Base-by-base conservation (phyloP, 1,140 invertebrate species). In the Drosophila truncata region DNA sequence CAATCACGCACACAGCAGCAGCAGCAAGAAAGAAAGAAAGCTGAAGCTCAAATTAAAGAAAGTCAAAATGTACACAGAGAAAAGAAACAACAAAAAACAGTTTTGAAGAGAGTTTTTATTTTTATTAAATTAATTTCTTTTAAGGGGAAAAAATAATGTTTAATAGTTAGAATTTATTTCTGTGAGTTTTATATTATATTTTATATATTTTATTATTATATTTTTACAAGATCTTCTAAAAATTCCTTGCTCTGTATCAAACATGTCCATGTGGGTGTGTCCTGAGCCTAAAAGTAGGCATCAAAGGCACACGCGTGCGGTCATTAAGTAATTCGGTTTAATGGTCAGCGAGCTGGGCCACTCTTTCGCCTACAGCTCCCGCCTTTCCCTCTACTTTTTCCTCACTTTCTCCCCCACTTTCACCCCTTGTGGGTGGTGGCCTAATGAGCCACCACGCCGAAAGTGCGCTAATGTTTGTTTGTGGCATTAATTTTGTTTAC, bases 401-500 rank as follows among this genome's bases (percentile, higher is more conserved):
- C 49, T 16, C 23, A 10, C 8, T 54, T 35, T 35, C 16, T 25
- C 9, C 29, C 13, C 18, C 33, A 9, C 10, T 39, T 60, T 60
- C 55, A 52, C 54, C 60, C 41, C 39, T 75, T 65, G 60, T 66
- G 52, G 41, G 41, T 18, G 41, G 42, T 16, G 50, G 72, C 77
- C 81, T 88, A 90, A 88, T 88, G 84, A 88, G 85, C 73, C 85
- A 74, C 73, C 84, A 65, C 65, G 73, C 69, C 69, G 72, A 88
- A 90, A 84, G 73, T 88, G 84, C 81, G 85, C 74, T 85, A 88
- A 88, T 90, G 81, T 71, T 88, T 88, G 85, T 78, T 81, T 83
- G 80, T 78, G 84, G 85, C 65, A 88, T 88, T 90, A 85, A 90
- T 88, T 88, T 90, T 90, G 84, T 88, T 85, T 90, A 90, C 85